These are phyloP conservation scores for Hyles euphorbiae DNA, from an alignment of 1,140 invertebrate genomes.

Conservation along the genomic window DNA sequence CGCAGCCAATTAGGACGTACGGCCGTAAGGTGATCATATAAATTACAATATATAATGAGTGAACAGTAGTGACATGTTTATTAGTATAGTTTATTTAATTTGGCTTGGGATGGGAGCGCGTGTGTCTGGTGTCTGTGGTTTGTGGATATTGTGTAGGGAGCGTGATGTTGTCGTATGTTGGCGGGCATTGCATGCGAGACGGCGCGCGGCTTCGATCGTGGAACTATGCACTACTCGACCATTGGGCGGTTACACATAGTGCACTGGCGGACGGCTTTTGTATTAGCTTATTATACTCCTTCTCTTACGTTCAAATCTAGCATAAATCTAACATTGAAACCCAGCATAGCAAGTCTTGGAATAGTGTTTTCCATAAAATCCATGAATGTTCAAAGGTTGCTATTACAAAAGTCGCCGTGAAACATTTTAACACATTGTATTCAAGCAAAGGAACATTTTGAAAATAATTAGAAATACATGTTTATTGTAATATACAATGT, in stretches of 20 bases:
- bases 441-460: too few species aligned
- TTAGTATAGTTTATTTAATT: constrained; percentile 15
- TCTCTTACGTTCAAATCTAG: too few species aligned
- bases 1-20: constrained; percentile 69
- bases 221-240: not conserved
- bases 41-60: constrained; percentile 12
- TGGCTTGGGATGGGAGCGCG: constrained; percentile 13
- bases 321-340: too few species aligned
- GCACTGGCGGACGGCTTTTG: not conserved
- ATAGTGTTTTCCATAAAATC: too few species aligned
- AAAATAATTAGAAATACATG: too few species aligned
- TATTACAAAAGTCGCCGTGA: too few species aligned
- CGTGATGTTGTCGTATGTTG: not conserved
- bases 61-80: constrained; percentile 17
- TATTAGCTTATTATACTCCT: not conserved
- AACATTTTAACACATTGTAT: too few species aligned
- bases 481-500: too few species aligned
- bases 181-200: not conserved
- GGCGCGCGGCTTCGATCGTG: not conserved
- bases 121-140: constrained; percentile 7
- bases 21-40: constrained; percentile 59
- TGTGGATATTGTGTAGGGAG: constrained; percentile 1
- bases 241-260: too few species aligned
- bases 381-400: too few species aligned
- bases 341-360: too few species aligned